These are phyloP conservation scores for Myathropa florea DNA, from an alignment of 2,888 invertebrate genomes.

Conservation along the genomic window DNA sequence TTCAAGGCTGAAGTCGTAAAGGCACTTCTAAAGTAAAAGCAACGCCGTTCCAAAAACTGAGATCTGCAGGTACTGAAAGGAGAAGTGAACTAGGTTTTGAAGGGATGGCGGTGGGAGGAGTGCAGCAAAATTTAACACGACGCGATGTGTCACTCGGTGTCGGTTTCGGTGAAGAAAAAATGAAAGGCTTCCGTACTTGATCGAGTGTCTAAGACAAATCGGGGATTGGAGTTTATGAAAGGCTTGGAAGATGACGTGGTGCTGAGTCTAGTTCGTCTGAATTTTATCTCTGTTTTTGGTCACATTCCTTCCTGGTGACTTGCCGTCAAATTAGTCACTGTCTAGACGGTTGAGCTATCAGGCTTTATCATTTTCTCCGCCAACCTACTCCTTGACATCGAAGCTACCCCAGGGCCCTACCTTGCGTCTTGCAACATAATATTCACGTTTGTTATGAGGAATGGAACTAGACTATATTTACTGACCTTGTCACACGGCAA, in stretches of 20 bases:
- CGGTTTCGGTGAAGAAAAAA: not conserved
- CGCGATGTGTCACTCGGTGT: not conserved
- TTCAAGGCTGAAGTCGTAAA: not conserved
- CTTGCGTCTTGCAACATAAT: no score
- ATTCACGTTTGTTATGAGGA: no score
- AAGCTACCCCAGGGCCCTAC: no score
- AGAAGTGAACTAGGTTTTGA: not conserved
- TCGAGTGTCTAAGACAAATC: not conserved
- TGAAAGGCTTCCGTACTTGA: not conserved
- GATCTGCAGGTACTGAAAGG: not conserved
- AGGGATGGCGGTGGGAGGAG: not conserved
- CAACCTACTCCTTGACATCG: no score
- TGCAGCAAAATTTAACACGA: not conserved
- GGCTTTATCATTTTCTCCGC: no score
- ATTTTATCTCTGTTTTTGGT: no score
- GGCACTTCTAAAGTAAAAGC: not conserved
- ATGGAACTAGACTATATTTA: no score
- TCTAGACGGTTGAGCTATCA: no score
- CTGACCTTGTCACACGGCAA: no score
- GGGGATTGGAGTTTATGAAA: not conserved
- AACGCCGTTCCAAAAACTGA: not conserved
- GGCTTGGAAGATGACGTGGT: not conserved
- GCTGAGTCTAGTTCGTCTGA: not conserved
- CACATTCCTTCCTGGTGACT: no score
- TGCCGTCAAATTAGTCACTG: no score